Percentiles rank a stretch among this genome's conserved stretches.
These are phyloP conservation scores for Siphamia tubifer DNA, from an alignment of 2,113 vertebrate species.

Conservation along the genomic window DNA sequence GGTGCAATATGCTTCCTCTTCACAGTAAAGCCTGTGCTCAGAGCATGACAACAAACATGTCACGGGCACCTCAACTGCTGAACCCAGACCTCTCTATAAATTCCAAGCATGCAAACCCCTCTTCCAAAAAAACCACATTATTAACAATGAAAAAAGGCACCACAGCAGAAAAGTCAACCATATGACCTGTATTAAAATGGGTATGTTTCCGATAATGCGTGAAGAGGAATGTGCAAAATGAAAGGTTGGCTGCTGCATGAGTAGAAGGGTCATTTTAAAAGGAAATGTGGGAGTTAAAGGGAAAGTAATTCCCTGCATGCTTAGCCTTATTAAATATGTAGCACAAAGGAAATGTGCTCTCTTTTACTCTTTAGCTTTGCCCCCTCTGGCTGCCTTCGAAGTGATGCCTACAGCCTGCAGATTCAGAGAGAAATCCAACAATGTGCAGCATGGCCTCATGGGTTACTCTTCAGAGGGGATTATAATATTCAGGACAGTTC, in stretches of 20 bases:
- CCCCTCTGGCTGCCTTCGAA: conserved; percentile 19
- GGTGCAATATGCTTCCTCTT: neutral
- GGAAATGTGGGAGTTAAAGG: conserved; percentile 60
- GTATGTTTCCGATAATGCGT: conserved; percentile 68
- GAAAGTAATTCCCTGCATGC: conserved; percentile 66
- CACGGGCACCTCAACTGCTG: conserved; percentile 14
- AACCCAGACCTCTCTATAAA: conserved; percentile 37
- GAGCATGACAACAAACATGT: conserved; percentile 52
- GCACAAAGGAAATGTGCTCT: conserved; percentile 69
- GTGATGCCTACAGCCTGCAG: conserved; percentile 2
- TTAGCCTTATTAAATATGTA: conserved; percentile 77
- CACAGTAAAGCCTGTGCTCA: conserved; percentile 21
- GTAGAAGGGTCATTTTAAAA: conserved; percentile 39
- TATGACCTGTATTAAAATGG: conserved; percentile 52
- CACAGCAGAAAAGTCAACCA: conserved; percentile 12
- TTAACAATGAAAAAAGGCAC: conserved; percentile 17
- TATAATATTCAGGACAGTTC: neutral
- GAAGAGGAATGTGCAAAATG: conserved; percentile 68
- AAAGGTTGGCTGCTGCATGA: conserved; percentile 27
- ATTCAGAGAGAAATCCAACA: neutral
- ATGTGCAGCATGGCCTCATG: neutral
- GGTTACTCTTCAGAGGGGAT: neutral
- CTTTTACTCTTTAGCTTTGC: conserved; percentile 41
- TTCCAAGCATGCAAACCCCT: conserved; percentile 45
- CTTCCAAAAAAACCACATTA: conserved; percentile 11